Evolutionary conservation across 2,888 invertebrate genomes (phyloP), one percentile per base, ranked within the genome.

Genomic region (Pocota personata): DNA sequence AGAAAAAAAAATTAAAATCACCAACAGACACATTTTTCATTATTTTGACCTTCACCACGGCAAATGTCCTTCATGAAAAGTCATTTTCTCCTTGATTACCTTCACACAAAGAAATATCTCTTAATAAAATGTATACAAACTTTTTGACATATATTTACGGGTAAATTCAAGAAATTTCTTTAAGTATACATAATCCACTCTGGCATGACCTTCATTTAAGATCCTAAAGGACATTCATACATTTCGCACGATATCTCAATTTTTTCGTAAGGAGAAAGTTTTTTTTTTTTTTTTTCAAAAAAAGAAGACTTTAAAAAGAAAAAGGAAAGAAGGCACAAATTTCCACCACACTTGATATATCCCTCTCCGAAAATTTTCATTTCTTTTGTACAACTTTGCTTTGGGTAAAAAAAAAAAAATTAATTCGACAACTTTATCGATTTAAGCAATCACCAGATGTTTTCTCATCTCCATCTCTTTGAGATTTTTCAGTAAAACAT

Each of bases 391-490:
- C 19, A 72, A 64, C 30, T 48, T 73, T 69, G 71, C 24, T 55
- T 27, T 16, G 27, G 2, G 14, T 19, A 37, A 35, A 14, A 14
- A 55, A 55, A 19, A 12, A 27, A 21, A 14, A 50, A 16, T n/a
- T 16, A 52, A 35, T 60, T 77, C 78, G 67, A 83, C 66, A 83
- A 62, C 77, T 83, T 78, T 83, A 83, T 83, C 83, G 83, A 83
- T 83, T 73, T 57, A 62, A 73, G 62, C 73, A 72, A 83, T 78
- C 78, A 78, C 73, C 83, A 83, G 83, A 83, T 83, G 83, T 83
- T 83, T 78, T 72, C 60, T 55, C 72, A 73, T 78, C 72, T 60
- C 66, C 52, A 60, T 55, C n/a, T 62, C 10, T 57, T 30, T 40
- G 14, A 40, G 50, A 52, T 76, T 62, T 57, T 64, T 67, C 62